Evolutionary conservation across 2,113 vertebrate genomes (phyloP), one percentile per base, ranked within the genome.

Genomic region (Thryonomys swinderianus): DNA sequence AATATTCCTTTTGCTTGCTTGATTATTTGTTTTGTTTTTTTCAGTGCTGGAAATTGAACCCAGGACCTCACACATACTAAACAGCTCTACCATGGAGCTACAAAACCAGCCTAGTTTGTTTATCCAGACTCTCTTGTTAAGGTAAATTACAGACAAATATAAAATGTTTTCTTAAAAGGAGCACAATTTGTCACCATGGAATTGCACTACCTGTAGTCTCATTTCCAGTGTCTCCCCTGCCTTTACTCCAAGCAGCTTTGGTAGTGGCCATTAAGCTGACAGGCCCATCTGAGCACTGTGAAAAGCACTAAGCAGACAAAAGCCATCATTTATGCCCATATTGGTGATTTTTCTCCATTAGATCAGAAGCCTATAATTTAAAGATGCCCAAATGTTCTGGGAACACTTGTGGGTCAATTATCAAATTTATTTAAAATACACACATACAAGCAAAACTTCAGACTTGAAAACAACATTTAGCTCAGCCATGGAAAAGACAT

Each of bases 301-400:
- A 85, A 69, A 90, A 88, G 59, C 84, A 16, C 14, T 37, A 48
- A 87, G 69, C 34, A 53, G 42, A 85, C 88, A 91, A 94, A 95
- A 92, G 84, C 17, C 45, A 62, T 83, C 34, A 7, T 79, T 90
- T 83, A 48, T 48, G 79, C 37, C 51, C 21, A 3, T 48, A n/a
- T 83, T 84, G 53, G 84, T 92, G 69, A 86, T 95, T 91, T 95
- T 84, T 83, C 57, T 91, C 82, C 73, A 30, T 93, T 95, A 92
- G 84, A 97, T 92, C 78, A 45, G 80, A 88, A 90, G 88, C 59
- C 88, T 93, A 71, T 90, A 93, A 94, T 96, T 97, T 95, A 69
- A 93, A 90, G 94, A 90, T 16, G 85, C 64, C 64, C 90, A 89
- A 95, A 64, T 81, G 94, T 83, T 53, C 64, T 80, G 81, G 81